Base-by-base conservation (phyloP, 2,113 vertebrate genomes). In the Nerophis ophidion region DNA sequence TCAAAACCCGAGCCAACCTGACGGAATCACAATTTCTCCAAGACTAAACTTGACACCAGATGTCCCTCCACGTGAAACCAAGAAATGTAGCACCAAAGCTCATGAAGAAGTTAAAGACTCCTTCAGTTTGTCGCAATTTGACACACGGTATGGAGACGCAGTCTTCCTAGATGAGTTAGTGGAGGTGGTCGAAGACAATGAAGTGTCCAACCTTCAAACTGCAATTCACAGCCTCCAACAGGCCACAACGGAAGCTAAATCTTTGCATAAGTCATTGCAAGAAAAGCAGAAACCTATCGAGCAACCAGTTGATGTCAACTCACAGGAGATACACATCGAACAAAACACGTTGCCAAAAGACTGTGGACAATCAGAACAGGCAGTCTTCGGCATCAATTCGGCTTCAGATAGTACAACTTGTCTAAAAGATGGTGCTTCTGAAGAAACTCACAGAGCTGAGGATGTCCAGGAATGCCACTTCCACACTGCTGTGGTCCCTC, bases 181-280 rank as follows among this genome's bases (percentile, higher is more conserved):
- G 0, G 53, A 79, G 12, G 34, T 64, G 6, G 56, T 79, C 48
- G 57, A 86, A 56, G 71, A 15, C 0, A 42, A 84, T 2, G 47
- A 86, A 42, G 57, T 84, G 5, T 70, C 53, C 1, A 88, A 92
- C 58, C 88, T 93, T 36, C 90, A 92, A 77, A 77, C 78, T 26
- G 89, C 93, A 35, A 89, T 92, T 81, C 77, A 84, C 19, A 87
- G 76, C 62, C 88, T 95, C 19, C 84, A 83, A 51, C 63, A 85
- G 54, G 93, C 87, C 1, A 92, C 92, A 7, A 77, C 82, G 0
- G 87, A 97, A 61, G 93, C 93, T 19, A 90, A 88, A 70, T 88
- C 76, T 17, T 85, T 95, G 60, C 81, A 90, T 53, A 76, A 89
- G 17, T 91, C 90, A 0, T 84, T 91, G 8, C 85, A 88, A 61